Evolutionary conservation across 2,113 vertebrate species (phyloP), one percentile per base, ranked within the genome.

Genomic region (Zosterops japonicus): DNA sequence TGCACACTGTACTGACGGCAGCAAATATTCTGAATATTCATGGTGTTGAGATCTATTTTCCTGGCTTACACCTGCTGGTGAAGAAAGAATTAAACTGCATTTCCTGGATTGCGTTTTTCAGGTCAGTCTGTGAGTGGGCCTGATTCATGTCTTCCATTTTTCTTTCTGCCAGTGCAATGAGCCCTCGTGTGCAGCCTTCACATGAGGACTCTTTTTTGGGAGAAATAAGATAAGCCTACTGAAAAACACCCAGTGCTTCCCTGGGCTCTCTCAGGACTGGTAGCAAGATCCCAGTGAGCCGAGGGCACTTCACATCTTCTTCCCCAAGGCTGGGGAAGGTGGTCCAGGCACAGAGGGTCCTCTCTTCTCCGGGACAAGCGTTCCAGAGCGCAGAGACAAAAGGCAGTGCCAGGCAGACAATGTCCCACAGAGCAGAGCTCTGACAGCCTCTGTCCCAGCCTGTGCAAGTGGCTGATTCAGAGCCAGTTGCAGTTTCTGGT

Each of bases 301-400:
- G 39, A 8, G 25, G 24, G 3, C 67, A 71, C 46, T 65, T 77
- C 12, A 5, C 55, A 21, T 55, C 60, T 69, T 25, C 35, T 16
- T 90, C 17, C 35, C 14, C 6, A 0, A 0, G 7, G 47, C 64
- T 0, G 1, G 52, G n/a, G 35, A 75, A n/a, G 68, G 49, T 41
- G 82, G 23, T 49, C 44, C 0, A 1, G 63, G 64, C 55, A 70
- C 82, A 56, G 92, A 76, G 65, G 63, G 67, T 36, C 35, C 5
- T 11, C 69, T 87, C n/a, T 81, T 90, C 72, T 71, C 65, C 0
- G 1, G 72, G 72, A 31, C 0, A 3, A 42, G 59, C 0, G 1
- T 82, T 64, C 19, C 69, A n/a, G 86, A 2, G 2, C 0, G 0
- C 46, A 4, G 67, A 25, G 85, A 88, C 93, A 87, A 72, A 87